Evolutionary conservation across 2,797 vertebrate genomes (phyloP).

Genomic region (Melanotaenia boesemani): DNA sequence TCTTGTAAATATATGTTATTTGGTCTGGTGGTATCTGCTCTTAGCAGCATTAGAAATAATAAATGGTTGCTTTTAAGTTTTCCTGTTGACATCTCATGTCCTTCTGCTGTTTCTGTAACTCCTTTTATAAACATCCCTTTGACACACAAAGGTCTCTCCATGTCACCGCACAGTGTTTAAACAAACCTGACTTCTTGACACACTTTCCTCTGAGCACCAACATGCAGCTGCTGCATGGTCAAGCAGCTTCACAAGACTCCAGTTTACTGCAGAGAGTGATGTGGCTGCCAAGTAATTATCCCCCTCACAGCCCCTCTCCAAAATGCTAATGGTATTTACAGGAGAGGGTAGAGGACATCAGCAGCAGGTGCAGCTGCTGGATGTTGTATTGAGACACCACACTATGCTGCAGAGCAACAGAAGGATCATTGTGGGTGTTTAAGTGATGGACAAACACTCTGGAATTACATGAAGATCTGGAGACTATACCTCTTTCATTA

Average conservation of each 20-base stretch:
- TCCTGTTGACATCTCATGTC: neutral
- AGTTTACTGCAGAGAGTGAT: constrained; percentile 42
- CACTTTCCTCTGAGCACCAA: constrained; percentile 32
- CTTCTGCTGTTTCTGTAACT: neutral
- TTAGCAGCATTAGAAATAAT: neutral
- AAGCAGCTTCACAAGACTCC: constrained; percentile 53
- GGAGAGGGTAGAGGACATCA: constrained; percentile 45
- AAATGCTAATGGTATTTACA: constrained; percentile 75
- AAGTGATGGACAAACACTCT: constrained; percentile 45
- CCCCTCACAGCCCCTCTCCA: constrained; percentile 49
- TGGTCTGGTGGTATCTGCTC: no score
- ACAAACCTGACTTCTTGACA: constrained; percentile 55
- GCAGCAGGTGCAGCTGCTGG: constrained; percentile 75
- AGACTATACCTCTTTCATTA: constrained; percentile 3
- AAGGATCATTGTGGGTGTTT: constrained; percentile 55
- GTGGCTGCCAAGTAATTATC: constrained; percentile 51
- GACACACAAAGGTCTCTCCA: constrained; percentile 33
- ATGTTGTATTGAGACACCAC: constrained; percentile 33
- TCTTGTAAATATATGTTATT: neutral
- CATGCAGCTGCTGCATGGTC: constrained; percentile 66
- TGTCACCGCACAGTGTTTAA: constrained; percentile 33
- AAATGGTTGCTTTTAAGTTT: neutral
- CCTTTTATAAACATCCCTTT: constrained; percentile 20
- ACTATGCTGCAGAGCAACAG: constrained; percentile 36
- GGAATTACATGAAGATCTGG: constrained; percentile 43